phyloP scores from a whole-genome alignment of 2,113 vertebrate genomes.

The Bungarus multicinctus region DNA sequence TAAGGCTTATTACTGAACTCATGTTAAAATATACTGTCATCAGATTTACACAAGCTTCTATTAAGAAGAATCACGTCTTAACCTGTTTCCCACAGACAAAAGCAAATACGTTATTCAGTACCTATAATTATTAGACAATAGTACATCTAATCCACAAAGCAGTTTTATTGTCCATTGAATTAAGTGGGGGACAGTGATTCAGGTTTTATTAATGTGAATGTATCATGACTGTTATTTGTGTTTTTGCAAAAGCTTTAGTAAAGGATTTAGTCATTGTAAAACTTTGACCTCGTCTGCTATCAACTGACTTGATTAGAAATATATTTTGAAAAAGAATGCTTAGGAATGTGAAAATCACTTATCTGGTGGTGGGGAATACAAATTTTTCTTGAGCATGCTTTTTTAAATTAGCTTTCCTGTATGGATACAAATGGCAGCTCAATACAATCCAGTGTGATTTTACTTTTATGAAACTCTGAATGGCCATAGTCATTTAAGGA shows the following conservation, averaged over 20 bases:
- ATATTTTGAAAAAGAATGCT: background rate
- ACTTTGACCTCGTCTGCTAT: background rate
- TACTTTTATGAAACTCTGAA: background rate
- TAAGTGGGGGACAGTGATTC: background rate
- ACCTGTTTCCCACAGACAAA: background rate
- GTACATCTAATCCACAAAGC: background rate
- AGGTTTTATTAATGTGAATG: background rate
- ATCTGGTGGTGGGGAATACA: no score
- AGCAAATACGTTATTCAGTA: background rate
- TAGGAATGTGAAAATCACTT: background rate
- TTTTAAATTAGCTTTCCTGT: background rate
- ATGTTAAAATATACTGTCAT: background rate
- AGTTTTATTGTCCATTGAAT: background rate
- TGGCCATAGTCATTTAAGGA: background rate
- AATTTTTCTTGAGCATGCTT: background rate
- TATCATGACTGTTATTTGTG: background rate
- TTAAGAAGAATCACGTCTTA: background rate
- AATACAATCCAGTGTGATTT: background rate
- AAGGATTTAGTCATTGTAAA: background rate
- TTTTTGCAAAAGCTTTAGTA: background rate
- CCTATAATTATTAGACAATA: background rate
- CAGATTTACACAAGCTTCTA: background rate
- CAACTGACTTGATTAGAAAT: background rate
- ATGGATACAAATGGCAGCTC: background rate
- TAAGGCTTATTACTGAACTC: background rate